Conservation (phyloP, 2,888 invertebrate species). For the Coenonympha glycerion region DNA sequence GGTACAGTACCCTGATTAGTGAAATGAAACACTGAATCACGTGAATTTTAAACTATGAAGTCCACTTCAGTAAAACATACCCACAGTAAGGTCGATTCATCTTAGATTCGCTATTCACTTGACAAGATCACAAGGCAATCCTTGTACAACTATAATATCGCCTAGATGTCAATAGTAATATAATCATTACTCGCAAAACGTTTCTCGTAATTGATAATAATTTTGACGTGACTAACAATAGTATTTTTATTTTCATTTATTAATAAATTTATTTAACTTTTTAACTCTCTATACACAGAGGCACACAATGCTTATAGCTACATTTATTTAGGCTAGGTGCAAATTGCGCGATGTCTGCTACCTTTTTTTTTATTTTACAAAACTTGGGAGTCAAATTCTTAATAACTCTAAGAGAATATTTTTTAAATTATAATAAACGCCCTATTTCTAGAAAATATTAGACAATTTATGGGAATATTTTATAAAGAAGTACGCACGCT, state of each 20-base stretch:
- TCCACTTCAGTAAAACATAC: too few species aligned
- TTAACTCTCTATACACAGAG: slow-evolving; percentile 68
- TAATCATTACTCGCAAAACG: slow-evolving; percentile 9
- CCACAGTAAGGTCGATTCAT: too few species aligned
- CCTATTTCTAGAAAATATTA: too few species aligned
- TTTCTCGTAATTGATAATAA: slow-evolving; percentile 4
- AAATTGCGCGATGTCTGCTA: not conserved
- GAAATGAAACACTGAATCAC: too few species aligned
- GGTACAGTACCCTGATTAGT: too few species aligned
- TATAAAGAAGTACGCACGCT: too few species aligned
- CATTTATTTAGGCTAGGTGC: slow-evolving; percentile 4
- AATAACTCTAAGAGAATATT: too few species aligned
- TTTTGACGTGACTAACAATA: slow-evolving; percentile 17
- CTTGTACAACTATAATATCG: slow-evolving; percentile 53
- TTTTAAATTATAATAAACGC: too few species aligned
- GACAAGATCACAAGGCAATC: slow-evolving; percentile 36
- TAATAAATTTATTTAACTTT: slow-evolving; percentile 37
- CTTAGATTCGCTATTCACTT: not conserved
- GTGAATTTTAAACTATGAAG: too few species aligned
- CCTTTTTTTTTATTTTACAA: too few species aligned
- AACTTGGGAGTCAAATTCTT: too few species aligned
- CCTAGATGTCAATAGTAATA: slow-evolving; percentile 25
- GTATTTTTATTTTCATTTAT: slow-evolving; percentile 30
- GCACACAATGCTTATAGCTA: slow-evolving; percentile 66
- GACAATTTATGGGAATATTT: too few species aligned